These are phyloP conservation scores for Lineus longissimus DNA, from an alignment of 1,140 invertebrate species.

Conservation along the genomic window DNA sequence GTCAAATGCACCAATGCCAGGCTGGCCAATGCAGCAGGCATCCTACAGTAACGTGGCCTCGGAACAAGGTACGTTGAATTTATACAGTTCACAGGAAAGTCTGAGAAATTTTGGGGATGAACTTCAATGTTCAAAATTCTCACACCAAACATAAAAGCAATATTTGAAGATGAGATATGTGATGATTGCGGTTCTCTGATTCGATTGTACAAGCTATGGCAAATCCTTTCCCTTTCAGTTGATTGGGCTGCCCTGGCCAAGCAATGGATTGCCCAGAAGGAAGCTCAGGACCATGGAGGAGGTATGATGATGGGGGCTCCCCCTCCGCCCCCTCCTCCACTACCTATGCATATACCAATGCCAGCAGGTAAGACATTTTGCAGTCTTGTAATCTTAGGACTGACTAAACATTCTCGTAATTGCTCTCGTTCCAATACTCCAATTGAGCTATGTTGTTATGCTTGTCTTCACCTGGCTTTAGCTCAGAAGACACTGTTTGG, in stretches of 20 bases:
- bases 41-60: constrained; percentile 54
- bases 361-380: background rate
- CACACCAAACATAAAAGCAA: no score
- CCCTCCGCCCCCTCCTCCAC: constrained; percentile 13
- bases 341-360: background rate
- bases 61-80: constrained; percentile 56
- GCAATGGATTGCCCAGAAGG: constrained; percentile 97
- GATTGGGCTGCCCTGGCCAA: constrained; percentile 94
- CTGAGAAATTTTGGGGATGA: no score
- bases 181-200: no score
- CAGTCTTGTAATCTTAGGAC: no score
- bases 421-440: no score
- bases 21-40: constrained; percentile 52
- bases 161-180: no score
- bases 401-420: no score
- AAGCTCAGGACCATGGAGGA: constrained; percentile 47
- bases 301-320: constrained; percentile 10
- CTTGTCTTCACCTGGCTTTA: no score
- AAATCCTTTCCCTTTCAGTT: constrained; percentile 58
- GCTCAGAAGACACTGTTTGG: no score
- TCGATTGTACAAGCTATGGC: background rate
- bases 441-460: no score
- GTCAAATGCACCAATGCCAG: constrained; percentile 34
- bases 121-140: no score
- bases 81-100: no score